Evolutionary conservation across 2,888 invertebrate species (phyloP), one percentile per base, ranked within the genome.

Genomic region (Mythimna lalbum): DNA sequence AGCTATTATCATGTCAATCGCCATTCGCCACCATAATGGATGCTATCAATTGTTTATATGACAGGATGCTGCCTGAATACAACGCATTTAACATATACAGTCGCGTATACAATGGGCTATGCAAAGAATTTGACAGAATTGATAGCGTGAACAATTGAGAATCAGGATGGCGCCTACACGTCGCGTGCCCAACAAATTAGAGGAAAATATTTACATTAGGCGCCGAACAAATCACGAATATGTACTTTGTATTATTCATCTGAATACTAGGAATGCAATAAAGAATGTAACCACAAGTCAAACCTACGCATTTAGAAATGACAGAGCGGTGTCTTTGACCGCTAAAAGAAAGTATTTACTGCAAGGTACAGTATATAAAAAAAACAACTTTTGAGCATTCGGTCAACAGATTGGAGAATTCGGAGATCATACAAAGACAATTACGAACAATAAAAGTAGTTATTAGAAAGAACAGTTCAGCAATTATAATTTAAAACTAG

Each of bases 1-100:
- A 82, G 69, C 84, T 76, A 87, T 88, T 87, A 76, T 86, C 69
- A 63, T 83, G 84, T 86, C 85, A 82, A 83, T 80, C 84, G 80
- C 50, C 27, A 82, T 65, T 70, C 74, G 78, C 57, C 52, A 69
- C 69, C 50, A 68, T 85, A 81, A 86, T 85, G 60, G 69, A 62
- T 59, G 70, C 64, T 69, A 81, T 85, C 80, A 73, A 83, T 82
- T 72, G 78, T 81, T 81, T 78, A 57, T 82, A 85, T 80, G 76
- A 81, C 68, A 77, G 66, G 60, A 78, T 65, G 65, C 59, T 50
- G 21, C n/a, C 49, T 66, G 62, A 60, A 69, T 78, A 69, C 33
- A 49, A 49, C 49, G 47, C 23, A 31, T 63, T 53, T 65, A 43
- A 27, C 27, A 78, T 52, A 49, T 55, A n/a, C n/a, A 33, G 36